phyloP scores from a whole-genome alignment of 2,113 vertebrate species.

The Oncorhynchus mykiss region DNA sequence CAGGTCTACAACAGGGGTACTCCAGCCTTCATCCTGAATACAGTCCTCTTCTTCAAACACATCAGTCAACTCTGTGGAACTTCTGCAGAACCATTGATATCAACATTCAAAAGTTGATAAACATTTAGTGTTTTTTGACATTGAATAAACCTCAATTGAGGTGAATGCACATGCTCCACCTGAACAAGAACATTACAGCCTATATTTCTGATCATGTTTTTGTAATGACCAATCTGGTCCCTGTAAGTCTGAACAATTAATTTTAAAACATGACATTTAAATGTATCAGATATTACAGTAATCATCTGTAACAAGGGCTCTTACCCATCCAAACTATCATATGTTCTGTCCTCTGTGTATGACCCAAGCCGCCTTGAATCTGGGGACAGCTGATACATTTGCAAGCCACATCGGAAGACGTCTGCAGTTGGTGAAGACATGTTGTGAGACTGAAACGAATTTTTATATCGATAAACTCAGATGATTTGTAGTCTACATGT shows the following conservation, averaged over 20 bases:
- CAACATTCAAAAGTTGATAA: neutral
- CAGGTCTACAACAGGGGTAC: slow-evolving; percentile 48
- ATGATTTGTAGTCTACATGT: neutral
- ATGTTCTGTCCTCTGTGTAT: slow-evolving; percentile 45
- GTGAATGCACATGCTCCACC: neutral
- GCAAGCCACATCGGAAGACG: slow-evolving; percentile 29
- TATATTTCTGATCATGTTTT: neutral
- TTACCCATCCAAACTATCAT: slow-evolving; percentile 56
- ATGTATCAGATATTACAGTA: neutral
- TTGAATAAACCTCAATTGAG: neutral
- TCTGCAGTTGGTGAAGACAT: slow-evolving; percentile 47
- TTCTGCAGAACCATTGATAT: slow-evolving; percentile 40
- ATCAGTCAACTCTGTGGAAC: slow-evolving; percentile 1
- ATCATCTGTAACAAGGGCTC: neutral
- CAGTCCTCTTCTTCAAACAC: slow-evolving; percentile 40
- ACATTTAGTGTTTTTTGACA: neutral
- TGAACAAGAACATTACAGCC: neutral
- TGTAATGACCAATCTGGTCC: neutral
- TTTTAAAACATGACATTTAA: neutral
- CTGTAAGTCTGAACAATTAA: neutral
- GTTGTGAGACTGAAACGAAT: slow-evolving; percentile 4
- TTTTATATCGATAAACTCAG: neutral
- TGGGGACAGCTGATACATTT: slow-evolving; percentile 3
- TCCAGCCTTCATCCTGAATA: slow-evolving; percentile 31
- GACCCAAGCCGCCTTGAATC: slow-evolving; percentile 9